Percentiles rank a stretch among this genome's conserved stretches.
Evolutionary conservation across 2,113 vertebrate species (phyloP).

Genomic region (Paramormyrops kingsleyae): DNA sequence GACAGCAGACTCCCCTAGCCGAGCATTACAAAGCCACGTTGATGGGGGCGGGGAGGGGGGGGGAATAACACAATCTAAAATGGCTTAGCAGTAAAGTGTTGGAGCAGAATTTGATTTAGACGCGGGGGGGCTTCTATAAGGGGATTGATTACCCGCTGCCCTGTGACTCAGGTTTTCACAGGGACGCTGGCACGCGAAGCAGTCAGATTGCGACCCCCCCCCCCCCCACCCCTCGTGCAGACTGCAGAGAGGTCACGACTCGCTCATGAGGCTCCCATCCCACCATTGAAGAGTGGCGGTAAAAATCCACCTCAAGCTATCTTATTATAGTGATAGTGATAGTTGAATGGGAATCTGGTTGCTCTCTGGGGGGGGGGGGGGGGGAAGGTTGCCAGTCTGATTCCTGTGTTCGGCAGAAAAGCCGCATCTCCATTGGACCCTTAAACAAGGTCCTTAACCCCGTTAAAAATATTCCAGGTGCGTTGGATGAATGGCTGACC

Average conservation of each 20-base stretch:
- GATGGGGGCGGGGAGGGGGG: not conserved
- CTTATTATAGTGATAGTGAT: not conserved
- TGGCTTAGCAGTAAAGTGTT: constrained; percentile 12
- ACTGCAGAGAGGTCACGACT: not conserved
- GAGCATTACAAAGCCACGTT: constrained; percentile 3
- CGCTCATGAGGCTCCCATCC: not conserved
- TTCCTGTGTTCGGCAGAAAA: not conserved
- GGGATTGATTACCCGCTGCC: constrained; percentile 17
- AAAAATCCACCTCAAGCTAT: not conserved
- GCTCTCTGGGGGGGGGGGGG: not conserved
- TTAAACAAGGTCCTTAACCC: not conserved
- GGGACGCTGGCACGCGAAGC: not conserved
- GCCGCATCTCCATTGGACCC: not conserved
- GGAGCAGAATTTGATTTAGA: constrained; percentile 26
- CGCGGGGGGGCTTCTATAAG: constrained; percentile 20
- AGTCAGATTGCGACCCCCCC: not conserved
- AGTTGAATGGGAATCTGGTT: not conserved
- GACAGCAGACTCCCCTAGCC: not conserved
- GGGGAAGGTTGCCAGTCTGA: not conserved
- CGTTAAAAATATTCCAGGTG: not conserved
- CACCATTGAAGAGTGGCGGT: not conserved
- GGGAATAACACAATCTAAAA: constrained; percentile 16
- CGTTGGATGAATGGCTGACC: not conserved
- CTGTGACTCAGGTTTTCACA: constrained; percentile 17
- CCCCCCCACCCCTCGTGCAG: not conserved